Evolutionary conservation across 2,797 vertebrate species (phyloP), one percentile per base, ranked within the genome.

Genomic region (Sebastes minor): DNA sequence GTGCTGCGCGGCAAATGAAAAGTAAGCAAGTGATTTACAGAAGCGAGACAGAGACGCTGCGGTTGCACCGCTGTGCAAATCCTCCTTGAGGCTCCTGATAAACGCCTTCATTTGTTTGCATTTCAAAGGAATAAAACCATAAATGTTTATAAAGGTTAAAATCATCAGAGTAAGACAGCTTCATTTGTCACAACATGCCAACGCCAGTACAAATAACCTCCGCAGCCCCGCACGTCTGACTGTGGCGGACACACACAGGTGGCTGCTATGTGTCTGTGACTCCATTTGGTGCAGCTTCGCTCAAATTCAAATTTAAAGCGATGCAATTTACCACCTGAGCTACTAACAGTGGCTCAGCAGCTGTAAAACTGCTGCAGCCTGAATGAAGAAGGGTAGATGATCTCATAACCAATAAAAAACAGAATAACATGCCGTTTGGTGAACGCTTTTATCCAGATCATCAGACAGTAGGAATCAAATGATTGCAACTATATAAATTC

Each of bases 211-310:
- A 76, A 76, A 85, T 71, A 81, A 76, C 76, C 68, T 52, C 18
- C 49, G 28, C 70, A 71, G 70, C 55, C 52, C 46, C 28, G 46
- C 84, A 89, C 76, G 84, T 85, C 87, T 86, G 87, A 87, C 71
- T 80, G 74, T 12, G 52, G 71, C 86, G 85, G 86, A 91, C 76
- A 89, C 78, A 87, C 78, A 80, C 84, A 76, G 74, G 78, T 92
- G 89, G 80, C 85, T 63, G 42, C 76, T 23, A 20, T 42, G 64
- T 83, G 53, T 71, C 80, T 76, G 42, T 56, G 70, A 81, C 60
- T 69, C 72, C 52, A 74, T 82, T 84, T 89, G 64, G 59, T 66
- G 55, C 35, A 6, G 61, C 57, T 72, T 89, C 81, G 76, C 70
- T 80, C 57, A 72, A 82, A 91, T 85, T 80, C 67, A 83, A 81